Evolutionary conservation across 2,113 vertebrate genomes (phyloP).

Genomic region (Tautogolabrus adspersus): DNA sequence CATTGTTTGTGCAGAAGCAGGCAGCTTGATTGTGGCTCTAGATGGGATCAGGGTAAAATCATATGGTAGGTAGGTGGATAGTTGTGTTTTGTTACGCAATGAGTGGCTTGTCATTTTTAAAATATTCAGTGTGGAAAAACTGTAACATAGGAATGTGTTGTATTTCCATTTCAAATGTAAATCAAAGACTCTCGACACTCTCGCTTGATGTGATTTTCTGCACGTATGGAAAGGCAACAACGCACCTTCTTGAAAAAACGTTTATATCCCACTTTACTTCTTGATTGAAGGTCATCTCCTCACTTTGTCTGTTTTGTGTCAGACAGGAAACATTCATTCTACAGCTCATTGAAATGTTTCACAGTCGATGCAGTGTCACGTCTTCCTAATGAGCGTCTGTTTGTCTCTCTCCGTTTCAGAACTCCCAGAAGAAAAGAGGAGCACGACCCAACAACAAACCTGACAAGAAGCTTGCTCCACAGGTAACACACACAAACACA

Average conservation of each 20-base stretch:
- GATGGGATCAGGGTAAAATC: too few species aligned
- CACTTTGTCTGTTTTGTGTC: background rate
- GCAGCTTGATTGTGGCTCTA: too few species aligned
- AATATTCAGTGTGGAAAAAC: too few species aligned
- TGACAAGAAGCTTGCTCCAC: constrained; percentile 91
- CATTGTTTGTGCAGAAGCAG: too few species aligned
- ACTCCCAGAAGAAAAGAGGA: constrained; percentile 93
- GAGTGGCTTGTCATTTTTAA: too few species aligned
- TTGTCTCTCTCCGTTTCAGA: constrained; percentile 80
- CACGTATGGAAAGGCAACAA: too few species aligned
- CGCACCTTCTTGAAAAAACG: background rate
- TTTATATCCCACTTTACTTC: background rate
- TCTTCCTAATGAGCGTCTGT: constrained; percentile 32
- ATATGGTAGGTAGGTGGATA: too few species aligned
- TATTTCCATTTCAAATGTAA: too few species aligned
- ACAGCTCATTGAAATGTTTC: background rate
- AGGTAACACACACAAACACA: constrained; percentile 82
- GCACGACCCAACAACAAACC: constrained; percentile 90
- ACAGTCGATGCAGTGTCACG: background rate
- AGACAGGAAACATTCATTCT: background rate
- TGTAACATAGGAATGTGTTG: too few species aligned
- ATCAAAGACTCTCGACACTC: too few species aligned
- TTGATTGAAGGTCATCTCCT: background rate
- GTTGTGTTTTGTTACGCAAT: too few species aligned
- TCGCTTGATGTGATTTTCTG: too few species aligned